These are phyloP conservation scores for Pelagia noctiluca DNA, from an alignment of 30 jellyfish, hydroid and myxozoan species.

Conservation along the genomic window DNA sequence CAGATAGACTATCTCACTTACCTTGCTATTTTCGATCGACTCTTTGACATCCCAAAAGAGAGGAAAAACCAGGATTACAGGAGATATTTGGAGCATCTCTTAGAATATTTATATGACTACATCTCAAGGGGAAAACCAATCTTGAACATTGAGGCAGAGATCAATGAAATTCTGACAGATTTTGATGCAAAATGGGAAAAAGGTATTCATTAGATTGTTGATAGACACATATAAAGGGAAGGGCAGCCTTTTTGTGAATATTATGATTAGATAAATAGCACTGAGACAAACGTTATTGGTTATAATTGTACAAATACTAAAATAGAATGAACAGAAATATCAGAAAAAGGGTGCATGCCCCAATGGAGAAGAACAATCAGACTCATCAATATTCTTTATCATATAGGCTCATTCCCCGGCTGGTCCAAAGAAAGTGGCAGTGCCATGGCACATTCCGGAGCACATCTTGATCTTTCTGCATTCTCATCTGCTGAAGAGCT, in stretches of 20 bases:
- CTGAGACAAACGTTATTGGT: too few relatives aligned
- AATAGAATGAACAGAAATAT: too few relatives aligned
- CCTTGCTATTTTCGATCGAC: constrained; percentile 81
- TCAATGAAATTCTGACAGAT: constrained; percentile 73
- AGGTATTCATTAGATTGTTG: too few relatives aligned
- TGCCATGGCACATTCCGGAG: constrained; percentile 92
- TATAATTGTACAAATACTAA: too few relatives aligned
- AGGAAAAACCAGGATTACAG: constrained; percentile 84
- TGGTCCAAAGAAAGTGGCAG: constrained; percentile 99
- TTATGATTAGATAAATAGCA: too few relatives aligned
- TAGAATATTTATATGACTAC: constrained; percentile 83
- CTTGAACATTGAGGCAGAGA: constrained; percentile 82
- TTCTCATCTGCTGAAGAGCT: constrained; percentile 96
- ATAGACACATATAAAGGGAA: too few relatives aligned
- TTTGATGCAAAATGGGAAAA: constrained; percentile 80
- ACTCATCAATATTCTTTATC: too few relatives aligned
- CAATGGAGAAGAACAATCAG: too few relatives aligned
- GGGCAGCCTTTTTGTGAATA: too few relatives aligned
- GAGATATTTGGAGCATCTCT: constrained; percentile 72
- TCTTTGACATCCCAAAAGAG: constrained; percentile 89
- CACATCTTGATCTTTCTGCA: constrained; percentile 90
- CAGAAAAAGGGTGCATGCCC: too few relatives aligned
- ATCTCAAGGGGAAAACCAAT: constrained; percentile 87
- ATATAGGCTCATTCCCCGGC: too few relatives aligned
- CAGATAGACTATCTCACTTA: constrained; percentile 89